A percentile compares a stretch with the other conserved stretches of the same genome.
phyloP scores from a whole-genome alignment of 2,113 vertebrate species.

The Clarias batrachus region DNA sequence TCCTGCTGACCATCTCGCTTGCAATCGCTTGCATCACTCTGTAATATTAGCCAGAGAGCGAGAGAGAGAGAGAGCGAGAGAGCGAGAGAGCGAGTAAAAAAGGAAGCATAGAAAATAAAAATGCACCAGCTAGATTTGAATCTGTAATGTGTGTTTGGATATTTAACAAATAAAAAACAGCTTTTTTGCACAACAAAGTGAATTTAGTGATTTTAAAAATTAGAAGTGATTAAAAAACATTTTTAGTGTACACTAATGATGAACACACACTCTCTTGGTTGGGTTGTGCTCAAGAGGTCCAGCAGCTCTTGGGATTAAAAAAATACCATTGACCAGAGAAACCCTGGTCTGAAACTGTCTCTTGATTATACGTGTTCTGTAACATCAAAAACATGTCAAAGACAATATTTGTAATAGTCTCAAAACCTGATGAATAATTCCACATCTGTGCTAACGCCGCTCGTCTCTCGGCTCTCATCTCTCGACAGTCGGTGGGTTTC shows the following conservation, averaged over 20 bases:
- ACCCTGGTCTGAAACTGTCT: conserved; percentile 59
- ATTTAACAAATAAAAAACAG: neutral
- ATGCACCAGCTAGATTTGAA: neutral
- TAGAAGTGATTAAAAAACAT: neutral
- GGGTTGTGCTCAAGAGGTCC: conserved; percentile 33
- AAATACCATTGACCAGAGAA: conserved; percentile 57
- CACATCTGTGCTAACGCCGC: conserved; percentile 49
- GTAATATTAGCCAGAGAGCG: conserved; percentile 55
- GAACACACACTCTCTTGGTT: neutral
- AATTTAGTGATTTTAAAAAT: neutral
- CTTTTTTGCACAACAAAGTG: neutral
- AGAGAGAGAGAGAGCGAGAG: conserved; percentile 18
- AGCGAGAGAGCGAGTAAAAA: neutral
- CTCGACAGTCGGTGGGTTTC: neutral
- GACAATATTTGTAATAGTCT: conserved; percentile 70
- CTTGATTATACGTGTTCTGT: conserved; percentile 69
- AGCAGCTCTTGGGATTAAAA: conserved; percentile 70
- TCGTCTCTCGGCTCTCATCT: neutral
- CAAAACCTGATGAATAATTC: conserved; percentile 69
- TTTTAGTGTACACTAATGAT: neutral
- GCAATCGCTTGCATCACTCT: conserved; percentile 72
- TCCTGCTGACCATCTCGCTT: conserved; percentile 66
- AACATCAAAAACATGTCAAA: conserved; percentile 71
- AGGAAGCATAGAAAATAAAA: conserved; percentile 54
- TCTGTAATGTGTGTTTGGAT: neutral